Evolutionary conservation across 1,140 invertebrate species (phyloP).

Genomic region (Phymastichus coffea): DNA sequence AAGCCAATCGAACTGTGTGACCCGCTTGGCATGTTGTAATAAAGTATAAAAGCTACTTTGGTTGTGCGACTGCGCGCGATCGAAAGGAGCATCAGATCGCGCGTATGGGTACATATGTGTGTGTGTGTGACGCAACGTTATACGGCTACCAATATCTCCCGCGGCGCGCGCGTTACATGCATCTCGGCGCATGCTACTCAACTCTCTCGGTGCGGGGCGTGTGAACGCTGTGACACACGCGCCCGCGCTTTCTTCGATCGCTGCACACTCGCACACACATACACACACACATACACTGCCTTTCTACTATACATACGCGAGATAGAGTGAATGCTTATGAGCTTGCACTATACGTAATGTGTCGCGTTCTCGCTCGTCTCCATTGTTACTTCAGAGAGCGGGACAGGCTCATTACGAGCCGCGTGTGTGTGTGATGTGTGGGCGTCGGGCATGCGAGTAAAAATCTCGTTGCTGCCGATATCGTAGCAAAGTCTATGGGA

Average conservation of each 20-base stretch:
- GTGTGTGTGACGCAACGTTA: too few relatives aligned
- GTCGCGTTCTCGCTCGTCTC: background rate
- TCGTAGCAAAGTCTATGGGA: too few relatives aligned
- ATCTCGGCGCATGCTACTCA: background rate
- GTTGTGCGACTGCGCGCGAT: too few relatives aligned
- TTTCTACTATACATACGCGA: background rate
- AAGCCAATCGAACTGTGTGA: too few relatives aligned
- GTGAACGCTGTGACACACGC: conserved; percentile 58
- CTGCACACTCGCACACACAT: conserved; percentile 35
- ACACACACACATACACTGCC: conserved; percentile 5
- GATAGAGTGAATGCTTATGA: background rate
- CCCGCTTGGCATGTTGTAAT: too few relatives aligned
- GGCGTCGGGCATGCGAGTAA: too few relatives aligned
- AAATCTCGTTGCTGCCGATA: too few relatives aligned
- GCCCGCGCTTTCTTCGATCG: conserved; percentile 53
- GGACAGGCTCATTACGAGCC: too few relatives aligned
- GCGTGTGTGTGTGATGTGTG: too few relatives aligned
- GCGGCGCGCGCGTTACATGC: background rate
- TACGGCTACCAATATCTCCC: background rate
- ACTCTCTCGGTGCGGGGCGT: conserved; percentile 41
- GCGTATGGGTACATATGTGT: too few relatives aligned
- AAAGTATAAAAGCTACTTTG: too few relatives aligned
- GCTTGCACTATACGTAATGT: background rate
- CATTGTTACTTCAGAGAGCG: background rate
- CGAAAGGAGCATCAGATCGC: too few relatives aligned